A percentile compares a stretch with the other conserved stretches of the same genome.
Conservation (phyloP, 1,140 invertebrate species). For the Drosophila kikkawai region DNA sequence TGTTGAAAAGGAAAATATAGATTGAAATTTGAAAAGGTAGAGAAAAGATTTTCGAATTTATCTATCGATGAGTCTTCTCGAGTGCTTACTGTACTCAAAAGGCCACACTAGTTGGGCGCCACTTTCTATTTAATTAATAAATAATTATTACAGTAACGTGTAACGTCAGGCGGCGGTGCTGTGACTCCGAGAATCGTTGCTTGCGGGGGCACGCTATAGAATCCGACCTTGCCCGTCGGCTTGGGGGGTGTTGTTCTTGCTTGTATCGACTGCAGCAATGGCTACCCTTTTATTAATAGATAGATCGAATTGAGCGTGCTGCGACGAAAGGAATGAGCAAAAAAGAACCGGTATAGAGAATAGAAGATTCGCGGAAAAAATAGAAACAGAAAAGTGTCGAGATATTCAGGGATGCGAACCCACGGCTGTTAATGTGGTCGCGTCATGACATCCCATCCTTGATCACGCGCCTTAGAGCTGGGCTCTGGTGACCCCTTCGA, state of each 20-base stretch:
- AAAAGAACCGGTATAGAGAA: not conserved
- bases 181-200: not conserved
- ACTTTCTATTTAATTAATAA: too few species aligned
- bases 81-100: too few species aligned
- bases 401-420: not conserved
- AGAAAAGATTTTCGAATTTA: not conserved
- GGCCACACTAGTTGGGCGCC: too few species aligned
- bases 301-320: not conserved
- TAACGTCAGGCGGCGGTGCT: not conserved
- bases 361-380: not conserved
- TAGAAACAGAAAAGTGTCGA: not conserved
- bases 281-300: not conserved
- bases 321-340: not conserved
- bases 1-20: not conserved
- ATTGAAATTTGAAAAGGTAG: not conserved
- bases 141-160: too few species aligned
- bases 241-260: not conserved
- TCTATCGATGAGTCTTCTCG: too few species aligned
- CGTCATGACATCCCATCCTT: not conserved
- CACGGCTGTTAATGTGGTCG: not conserved
- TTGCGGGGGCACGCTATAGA: not conserved
- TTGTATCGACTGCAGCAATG: not conserved
- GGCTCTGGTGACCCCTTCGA: not conserved
- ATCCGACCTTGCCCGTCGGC: conserved; percentile 1
- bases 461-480: not conserved